Conservation (phyloP, 1,140 invertebrate genomes). For the Drosophila nigromelanica region DNA sequence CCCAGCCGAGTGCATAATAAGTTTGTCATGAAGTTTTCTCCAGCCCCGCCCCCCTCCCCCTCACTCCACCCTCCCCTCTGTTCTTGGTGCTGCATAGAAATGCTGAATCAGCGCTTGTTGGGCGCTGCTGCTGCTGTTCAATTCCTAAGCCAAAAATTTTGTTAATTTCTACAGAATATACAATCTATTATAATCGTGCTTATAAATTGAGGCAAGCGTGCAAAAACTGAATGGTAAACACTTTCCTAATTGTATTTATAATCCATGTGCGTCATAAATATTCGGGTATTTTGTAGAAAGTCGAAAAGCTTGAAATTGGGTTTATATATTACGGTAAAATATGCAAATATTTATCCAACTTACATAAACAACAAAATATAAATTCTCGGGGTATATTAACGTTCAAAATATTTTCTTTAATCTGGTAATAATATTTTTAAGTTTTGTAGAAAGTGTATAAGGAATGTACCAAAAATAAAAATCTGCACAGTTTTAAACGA, state of each 20-base stretch:
- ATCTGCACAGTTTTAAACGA: too few relatives aligned
- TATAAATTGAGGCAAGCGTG: constrained; percentile 3
- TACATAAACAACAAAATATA: too few relatives aligned
- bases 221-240: constrained; percentile 25
- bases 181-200: constrained; percentile 15
- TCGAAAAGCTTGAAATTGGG: not conserved
- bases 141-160: constrained; percentile 21
- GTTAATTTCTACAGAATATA: constrained; percentile 26
- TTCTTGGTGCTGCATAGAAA: constrained; percentile 10
- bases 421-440: too few relatives aligned
- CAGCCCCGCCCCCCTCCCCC: not conserved
- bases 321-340: too few relatives aligned
- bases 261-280: constrained; percentile 12
- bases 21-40: constrained; percentile 64
- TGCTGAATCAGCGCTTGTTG: constrained; percentile 28
- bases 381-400: too few relatives aligned
- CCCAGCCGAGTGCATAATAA: constrained; percentile 65
- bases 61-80: not conserved
- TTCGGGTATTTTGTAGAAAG: not conserved
- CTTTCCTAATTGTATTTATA: constrained; percentile 30
- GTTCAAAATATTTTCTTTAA: too few relatives aligned
- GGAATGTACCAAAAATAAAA: too few relatives aligned
- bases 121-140: not conserved
- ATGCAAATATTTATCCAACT: too few relatives aligned
- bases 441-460: too few relatives aligned